Conservation (phyloP, 1,140 invertebrate genomes). For the Chrysomallon squamiferum region DNA sequence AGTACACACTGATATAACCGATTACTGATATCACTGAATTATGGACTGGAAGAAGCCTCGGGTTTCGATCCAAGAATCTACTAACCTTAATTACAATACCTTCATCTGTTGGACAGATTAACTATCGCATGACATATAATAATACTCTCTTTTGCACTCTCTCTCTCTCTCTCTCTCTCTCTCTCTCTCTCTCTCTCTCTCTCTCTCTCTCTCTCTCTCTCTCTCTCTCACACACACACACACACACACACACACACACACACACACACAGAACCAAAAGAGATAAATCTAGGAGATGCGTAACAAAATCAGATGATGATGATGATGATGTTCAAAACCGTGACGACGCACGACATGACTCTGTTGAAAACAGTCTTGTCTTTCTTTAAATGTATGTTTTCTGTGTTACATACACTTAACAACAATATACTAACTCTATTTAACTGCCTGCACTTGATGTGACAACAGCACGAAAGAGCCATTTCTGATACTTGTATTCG, state of each 20-base stretch:
- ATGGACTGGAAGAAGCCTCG: too few relatives aligned
- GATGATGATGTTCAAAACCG: neutral
- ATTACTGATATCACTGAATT: too few relatives aligned
- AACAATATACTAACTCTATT: neutral
- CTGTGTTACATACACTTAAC: neutral
- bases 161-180: constrained; percentile 4
- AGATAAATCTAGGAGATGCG: neutral
- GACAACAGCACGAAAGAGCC: neutral
- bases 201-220: constrained; percentile 7
- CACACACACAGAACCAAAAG: neutral
- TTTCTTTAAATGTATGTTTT: neutral
- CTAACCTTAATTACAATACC: too few relatives aligned
- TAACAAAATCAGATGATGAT: neutral
- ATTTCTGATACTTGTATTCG: too few relatives aligned
- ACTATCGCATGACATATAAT: too few relatives aligned
- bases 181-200: constrained; percentile 7
- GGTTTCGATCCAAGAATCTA: too few relatives aligned
- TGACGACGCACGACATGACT: neutral
- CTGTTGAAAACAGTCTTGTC: neutral
- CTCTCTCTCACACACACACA: neutral
- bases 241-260: neutral
- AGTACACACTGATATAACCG: too few relatives aligned
- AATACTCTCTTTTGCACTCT: too few relatives aligned
- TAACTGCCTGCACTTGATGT: neutral
- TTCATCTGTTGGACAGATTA: too few relatives aligned